Evolutionary conservation across 2,797 vertebrate genomes (phyloP).

Genomic region (Prionace glauca): DNA sequence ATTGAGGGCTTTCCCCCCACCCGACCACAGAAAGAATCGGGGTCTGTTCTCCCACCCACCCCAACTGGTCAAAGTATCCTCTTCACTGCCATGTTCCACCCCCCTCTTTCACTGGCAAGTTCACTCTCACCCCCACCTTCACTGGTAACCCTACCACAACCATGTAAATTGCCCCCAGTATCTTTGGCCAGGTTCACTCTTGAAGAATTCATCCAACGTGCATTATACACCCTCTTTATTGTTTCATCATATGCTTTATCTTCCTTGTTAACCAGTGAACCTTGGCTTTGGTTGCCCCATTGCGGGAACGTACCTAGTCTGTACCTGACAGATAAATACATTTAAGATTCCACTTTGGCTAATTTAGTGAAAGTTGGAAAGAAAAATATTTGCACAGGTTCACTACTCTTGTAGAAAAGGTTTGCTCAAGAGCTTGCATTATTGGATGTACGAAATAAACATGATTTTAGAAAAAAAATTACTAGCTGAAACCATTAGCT

Average conservation of each 20-base stretch:
- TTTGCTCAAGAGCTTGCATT: not conserved
- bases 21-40: too few relatives aligned
- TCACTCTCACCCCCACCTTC: too few relatives aligned
- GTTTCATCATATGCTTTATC: not conserved
- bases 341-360: not conserved
- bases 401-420: not conserved
- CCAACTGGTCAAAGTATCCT: too few relatives aligned
- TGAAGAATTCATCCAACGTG: not conserved
- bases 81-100: too few relatives aligned
- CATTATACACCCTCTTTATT: not conserved
- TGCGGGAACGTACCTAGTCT: too few relatives aligned
- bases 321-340: too few relatives aligned
- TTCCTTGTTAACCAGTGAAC: not conserved
- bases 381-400: not conserved
- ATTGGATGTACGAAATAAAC: not conserved
- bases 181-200: not conserved
- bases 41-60: too few relatives aligned
- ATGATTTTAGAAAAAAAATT: not conserved
- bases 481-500: not conserved
- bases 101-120: too few relatives aligned
- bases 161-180: too few relatives aligned
- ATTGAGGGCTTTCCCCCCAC: too few relatives aligned
- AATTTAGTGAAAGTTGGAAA: not conserved
- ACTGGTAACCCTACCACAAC: too few relatives aligned
- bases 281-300: not conserved